Conservation (phyloP, 2,797 vertebrate species). For the Rhinoraja longicauda region DNA sequence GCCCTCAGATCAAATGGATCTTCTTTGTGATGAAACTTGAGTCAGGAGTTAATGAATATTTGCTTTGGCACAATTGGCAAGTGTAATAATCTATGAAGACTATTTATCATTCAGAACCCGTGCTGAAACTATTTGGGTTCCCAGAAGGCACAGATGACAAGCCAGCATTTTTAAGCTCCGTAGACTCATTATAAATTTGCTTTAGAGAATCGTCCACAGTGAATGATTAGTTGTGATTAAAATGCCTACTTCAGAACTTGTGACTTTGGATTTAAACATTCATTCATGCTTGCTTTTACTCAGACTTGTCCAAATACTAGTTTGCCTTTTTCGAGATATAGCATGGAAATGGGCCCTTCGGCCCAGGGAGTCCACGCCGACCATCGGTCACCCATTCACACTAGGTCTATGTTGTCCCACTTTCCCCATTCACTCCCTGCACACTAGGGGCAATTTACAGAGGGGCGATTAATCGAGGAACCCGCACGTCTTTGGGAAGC, state of each 20-base stretch:
- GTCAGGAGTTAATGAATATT: not conserved
- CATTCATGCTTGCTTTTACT: not conserved
- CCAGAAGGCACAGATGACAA: not conserved
- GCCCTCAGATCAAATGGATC: not conserved
- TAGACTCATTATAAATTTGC: not conserved
- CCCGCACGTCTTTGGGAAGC: too few relatives aligned
- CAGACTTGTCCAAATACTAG: not conserved
- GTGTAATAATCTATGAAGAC: not conserved
- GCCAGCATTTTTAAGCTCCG: not conserved
- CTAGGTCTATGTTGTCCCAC: too few relatives aligned
- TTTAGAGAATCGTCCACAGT: not conserved
- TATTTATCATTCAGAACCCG: not conserved
- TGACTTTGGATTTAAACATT: not conserved
- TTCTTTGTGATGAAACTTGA: not conserved
- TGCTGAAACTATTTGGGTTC: not conserved
- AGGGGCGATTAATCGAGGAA: too few relatives aligned
- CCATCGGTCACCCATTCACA: too few relatives aligned
- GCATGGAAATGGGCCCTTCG: too few relatives aligned
- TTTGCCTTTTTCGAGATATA: too few relatives aligned
- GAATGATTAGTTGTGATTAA: too few relatives aligned
- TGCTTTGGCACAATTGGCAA: not conserved
- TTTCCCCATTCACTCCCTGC: too few relatives aligned
- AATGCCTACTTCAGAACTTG: not conserved
- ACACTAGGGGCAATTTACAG: too few relatives aligned
- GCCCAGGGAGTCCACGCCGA: too few relatives aligned